A percentile compares a stretch with the other conserved stretches of the same genome.
phyloP scores from a whole-genome alignment of 2,113 vertebrate species.

The Eulemur macaco region DNA sequence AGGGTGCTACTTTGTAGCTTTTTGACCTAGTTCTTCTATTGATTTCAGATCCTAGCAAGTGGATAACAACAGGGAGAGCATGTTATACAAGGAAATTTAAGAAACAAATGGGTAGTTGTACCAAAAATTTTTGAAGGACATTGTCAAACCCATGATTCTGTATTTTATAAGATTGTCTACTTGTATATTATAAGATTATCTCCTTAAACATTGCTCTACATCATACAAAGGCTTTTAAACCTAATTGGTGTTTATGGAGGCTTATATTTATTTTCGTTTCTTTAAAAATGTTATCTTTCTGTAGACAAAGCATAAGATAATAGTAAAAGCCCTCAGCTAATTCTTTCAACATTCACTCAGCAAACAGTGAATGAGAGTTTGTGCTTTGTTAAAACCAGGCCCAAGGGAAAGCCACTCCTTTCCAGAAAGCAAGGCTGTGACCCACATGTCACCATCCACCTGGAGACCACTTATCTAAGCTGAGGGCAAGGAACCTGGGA shows the following conservation, averaged over 20 bases:
- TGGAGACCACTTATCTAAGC: conserved; percentile 47
- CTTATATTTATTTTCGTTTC: not conserved
- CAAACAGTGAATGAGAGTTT: conserved; percentile 49
- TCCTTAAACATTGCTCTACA: not conserved
- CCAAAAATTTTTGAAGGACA: not conserved
- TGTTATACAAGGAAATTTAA: not conserved
- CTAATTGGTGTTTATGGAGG: not conserved
- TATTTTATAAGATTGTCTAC: not conserved
- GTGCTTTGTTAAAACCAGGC: conserved; percentile 1
- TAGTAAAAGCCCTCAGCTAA: not conserved
- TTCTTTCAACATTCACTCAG: conserved; percentile 40
- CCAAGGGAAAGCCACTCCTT: conserved; percentile 2
- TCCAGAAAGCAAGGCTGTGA: conserved; percentile 25
- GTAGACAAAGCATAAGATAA: conserved; percentile 2
- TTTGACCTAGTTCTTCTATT: not conserved
- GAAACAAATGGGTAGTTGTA: not conserved
- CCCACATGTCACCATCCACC: not conserved
- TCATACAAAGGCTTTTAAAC: conserved; percentile 10
- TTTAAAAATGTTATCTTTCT: conserved; percentile 21
- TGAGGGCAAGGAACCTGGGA: not conserved
- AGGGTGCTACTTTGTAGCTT: not conserved
- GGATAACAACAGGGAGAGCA: not conserved
- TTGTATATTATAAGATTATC: not conserved
- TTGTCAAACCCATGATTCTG: not conserved
- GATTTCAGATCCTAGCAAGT: not conserved